phyloP scores from a whole-genome alignment of 2,797 vertebrate genomes.

The Orestias chungarensis region DNA sequence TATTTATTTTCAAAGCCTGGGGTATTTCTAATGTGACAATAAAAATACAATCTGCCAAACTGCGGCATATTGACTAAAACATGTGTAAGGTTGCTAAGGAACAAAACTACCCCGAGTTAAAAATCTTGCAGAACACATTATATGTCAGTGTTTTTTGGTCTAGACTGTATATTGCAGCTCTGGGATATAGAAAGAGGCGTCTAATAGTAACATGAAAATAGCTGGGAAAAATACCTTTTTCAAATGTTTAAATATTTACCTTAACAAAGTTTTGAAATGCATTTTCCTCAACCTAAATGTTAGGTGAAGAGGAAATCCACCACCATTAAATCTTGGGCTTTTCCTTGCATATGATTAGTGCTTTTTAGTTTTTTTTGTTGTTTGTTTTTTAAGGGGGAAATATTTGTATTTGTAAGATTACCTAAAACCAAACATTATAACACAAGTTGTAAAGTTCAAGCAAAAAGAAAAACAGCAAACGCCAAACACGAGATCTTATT shows the following conservation, averaged over 20 bases:
- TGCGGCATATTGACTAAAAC: background rate
- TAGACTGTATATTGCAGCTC: background rate
- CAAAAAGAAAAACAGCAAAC: background rate
- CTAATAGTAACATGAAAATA: background rate
- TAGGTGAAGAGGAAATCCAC: background rate
- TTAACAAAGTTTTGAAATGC: background rate
- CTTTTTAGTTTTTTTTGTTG: no score
- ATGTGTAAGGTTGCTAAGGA: background rate
- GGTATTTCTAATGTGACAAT: background rate
- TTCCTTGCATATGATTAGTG: background rate
- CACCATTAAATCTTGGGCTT: background rate
- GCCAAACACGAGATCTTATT: background rate
- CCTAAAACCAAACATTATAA: background rate
- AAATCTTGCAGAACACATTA: background rate
- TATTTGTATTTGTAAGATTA: background rate
- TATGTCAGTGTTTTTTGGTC: background rate
- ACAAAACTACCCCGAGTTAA: background rate
- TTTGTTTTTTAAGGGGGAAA: background rate
- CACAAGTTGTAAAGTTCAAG: background rate
- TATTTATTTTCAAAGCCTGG: conserved; percentile 1
- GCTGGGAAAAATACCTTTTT: background rate
- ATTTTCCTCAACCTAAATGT: background rate
- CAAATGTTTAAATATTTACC: background rate
- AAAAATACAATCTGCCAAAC: background rate
- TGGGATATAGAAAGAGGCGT: background rate